phyloP scores from a whole-genome alignment of 2,888 invertebrate species.

The Epinotia demarniana region DNA sequence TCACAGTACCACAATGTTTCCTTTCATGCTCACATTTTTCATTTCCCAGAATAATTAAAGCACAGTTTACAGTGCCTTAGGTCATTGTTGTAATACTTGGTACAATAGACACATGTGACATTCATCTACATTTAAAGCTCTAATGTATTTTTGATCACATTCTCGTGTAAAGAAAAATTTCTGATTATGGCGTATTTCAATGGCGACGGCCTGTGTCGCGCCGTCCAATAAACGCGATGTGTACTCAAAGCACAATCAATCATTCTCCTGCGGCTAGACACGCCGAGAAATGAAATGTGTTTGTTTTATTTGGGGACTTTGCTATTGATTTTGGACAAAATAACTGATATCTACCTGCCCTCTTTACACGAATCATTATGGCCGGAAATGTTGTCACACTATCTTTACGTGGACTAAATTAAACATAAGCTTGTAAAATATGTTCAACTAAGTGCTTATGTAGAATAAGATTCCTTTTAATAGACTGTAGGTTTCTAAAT shows the following conservation, averaged over 20 bases:
- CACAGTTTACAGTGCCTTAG: slow-evolving; percentile 9
- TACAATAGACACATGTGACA: background rate
- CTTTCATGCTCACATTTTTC: slow-evolving; percentile 34
- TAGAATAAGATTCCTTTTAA: too few species aligned
- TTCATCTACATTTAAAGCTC: slow-evolving; percentile 51
- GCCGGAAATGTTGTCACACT: background rate
- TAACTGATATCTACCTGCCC: slow-evolving; percentile 60
- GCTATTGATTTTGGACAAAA: slow-evolving; percentile 76
- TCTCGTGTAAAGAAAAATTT: slow-evolving; percentile 57
- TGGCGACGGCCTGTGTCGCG: slow-evolving; percentile 61
- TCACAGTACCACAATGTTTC: slow-evolving; percentile 8
- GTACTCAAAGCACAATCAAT: slow-evolving; percentile 80
- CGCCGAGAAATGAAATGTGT: slow-evolving; percentile 76
- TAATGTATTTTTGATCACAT: slow-evolving; percentile 66
- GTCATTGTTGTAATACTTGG: slow-evolving; percentile 6
- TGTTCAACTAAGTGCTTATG: too few species aligned
- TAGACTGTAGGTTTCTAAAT: too few species aligned
- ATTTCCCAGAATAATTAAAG: slow-evolving; percentile 38
- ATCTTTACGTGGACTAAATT: too few species aligned
- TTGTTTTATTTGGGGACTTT: slow-evolving; percentile 72
- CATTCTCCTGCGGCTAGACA: slow-evolving; percentile 72
- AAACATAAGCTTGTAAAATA: too few species aligned
- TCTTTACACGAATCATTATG: background rate
- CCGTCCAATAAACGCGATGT: slow-evolving; percentile 73
- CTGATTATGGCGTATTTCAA: slow-evolving; percentile 64